Base-by-base conservation (phyloP, 2,888 invertebrate species). In the Xylota sylvarum region DNA sequence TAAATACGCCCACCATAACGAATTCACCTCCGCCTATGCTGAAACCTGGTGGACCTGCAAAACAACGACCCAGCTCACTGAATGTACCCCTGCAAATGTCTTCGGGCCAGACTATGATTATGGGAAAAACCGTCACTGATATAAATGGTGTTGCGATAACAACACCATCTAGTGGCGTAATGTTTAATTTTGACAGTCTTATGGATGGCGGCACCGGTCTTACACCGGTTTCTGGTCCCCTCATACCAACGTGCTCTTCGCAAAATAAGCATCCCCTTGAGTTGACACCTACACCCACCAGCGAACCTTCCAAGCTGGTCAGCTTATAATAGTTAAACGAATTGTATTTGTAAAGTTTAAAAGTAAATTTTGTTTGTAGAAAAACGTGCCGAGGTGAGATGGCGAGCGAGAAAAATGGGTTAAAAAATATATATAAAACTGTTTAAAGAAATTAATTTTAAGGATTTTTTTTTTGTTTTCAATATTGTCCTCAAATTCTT, bases 161-260 rank as follows among this genome's bases (percentile, higher is more conserved):
- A 87, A 97, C 97, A 10, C 98, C 98, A 0, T 97, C 97, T 86
- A 96, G 95, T 89, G 98, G 97, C 65, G 95, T 97, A 88, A 96
- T 95, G 89, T 97, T 98, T 93, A 97, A 97, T 93, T 98, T 97
- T 92, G 98, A 98, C 90, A 97, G 97, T 89, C 94, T 98, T 83
- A 97, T 98, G 96, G 97, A 97, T 89, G 97, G 97, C 65, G 97
- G 98, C 90, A 97, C 98, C 2, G 98, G 98, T 0, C 93, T 98
- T 62, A 98, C 98, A 6, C 98, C 98, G 0, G 96, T 97, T 40
- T 95, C 94, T 62, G 95, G 94, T 74, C 96, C 96, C 1, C 90
- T 96, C 70, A 93, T 95, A 89, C 95, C 95, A 80, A 92, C 89
- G 55, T 97, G 97, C 93, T 96, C 96, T 84, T 95, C 95, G 88